Conservation (phyloP, 2,797 vertebrate species). For the Xiphorhynchus erythropygius region DNA sequence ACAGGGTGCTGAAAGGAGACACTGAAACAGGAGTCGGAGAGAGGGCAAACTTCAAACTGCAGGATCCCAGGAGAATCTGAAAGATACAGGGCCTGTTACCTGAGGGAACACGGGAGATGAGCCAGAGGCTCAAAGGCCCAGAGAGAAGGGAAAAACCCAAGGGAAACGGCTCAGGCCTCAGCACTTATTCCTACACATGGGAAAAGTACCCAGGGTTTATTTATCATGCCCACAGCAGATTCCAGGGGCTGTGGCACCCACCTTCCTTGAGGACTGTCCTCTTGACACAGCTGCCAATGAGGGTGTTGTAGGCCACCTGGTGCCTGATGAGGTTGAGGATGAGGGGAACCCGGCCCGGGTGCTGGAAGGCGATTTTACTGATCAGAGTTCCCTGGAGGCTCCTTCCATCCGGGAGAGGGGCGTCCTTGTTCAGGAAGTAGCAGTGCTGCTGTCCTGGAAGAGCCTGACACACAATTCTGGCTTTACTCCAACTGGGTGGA, state of each 20-base stretch:
- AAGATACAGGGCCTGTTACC: background rate
- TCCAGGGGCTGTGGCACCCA: background rate
- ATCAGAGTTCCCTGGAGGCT: conserved; percentile 91
- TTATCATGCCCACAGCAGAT: rapidly evolving
- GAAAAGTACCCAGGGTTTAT: background rate
- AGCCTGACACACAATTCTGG: conserved; percentile 76
- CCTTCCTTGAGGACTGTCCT: conserved; percentile 92
- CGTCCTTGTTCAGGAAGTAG: conserved; percentile 96
- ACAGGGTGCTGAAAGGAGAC: conserved; percentile 98
- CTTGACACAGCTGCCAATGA: conserved; percentile 97
- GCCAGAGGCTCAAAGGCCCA: background rate
- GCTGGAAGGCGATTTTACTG: conserved; percentile 94
- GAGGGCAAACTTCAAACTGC: conserved; percentile 97
- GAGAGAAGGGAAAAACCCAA: rapidly evolving
- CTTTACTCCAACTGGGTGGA: background rate
- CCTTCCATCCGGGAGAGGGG: conserved; percentile 91
- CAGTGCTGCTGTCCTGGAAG: conserved; percentile 97
- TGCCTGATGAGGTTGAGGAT: conserved; percentile 92
- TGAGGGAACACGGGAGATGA: background rate
- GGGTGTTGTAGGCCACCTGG: conserved; percentile 92
- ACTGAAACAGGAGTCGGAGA: conserved; percentile 94
- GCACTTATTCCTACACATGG: background rate
- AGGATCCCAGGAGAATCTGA: conserved; percentile 91
- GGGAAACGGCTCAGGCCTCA: background rate
- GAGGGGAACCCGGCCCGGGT: conserved; percentile 92